Evolutionary conservation across 2,888 invertebrate genomes (phyloP).

Genomic region (Spisula solida): DNA sequence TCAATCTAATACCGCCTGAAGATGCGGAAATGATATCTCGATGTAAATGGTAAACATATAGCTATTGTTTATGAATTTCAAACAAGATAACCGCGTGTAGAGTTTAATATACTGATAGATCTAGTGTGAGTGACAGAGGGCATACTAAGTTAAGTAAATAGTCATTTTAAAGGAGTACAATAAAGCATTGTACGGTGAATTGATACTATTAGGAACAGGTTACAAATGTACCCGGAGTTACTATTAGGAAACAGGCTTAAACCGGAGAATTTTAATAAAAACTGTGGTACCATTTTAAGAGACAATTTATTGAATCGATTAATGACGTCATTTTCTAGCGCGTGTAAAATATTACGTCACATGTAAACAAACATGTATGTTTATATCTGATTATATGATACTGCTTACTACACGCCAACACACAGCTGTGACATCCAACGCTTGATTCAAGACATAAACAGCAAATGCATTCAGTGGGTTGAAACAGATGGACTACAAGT

Average conservation of each 20-base stretch:
- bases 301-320: too few relatives aligned
- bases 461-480: not conserved
- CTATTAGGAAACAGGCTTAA: too few relatives aligned
- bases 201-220: too few relatives aligned
- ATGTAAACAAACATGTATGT: slow-evolving; percentile 5
- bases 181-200: too few relatives aligned
- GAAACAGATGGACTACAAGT: not conserved
- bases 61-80: slow-evolving; percentile 4
- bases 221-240: too few relatives aligned
- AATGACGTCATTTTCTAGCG: not conserved
- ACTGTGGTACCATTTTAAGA: too few relatives aligned
- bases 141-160: too few relatives aligned
- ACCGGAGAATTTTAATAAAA: too few relatives aligned
- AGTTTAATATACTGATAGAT: too few relatives aligned
- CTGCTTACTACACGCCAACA: not conserved
- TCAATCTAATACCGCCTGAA: not conserved
- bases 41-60: not conserved
- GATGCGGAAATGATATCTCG: not conserved
- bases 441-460: not conserved
- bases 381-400: not conserved
- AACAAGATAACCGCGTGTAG: not conserved
- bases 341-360: slow-evolving; percentile 3
- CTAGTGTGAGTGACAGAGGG: too few relatives aligned
- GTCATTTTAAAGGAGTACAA: too few relatives aligned
- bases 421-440: not conserved